Evolutionary conservation across 1,140 invertebrate species (phyloP).

Genomic region (Octopus bimaculoides): DNA sequence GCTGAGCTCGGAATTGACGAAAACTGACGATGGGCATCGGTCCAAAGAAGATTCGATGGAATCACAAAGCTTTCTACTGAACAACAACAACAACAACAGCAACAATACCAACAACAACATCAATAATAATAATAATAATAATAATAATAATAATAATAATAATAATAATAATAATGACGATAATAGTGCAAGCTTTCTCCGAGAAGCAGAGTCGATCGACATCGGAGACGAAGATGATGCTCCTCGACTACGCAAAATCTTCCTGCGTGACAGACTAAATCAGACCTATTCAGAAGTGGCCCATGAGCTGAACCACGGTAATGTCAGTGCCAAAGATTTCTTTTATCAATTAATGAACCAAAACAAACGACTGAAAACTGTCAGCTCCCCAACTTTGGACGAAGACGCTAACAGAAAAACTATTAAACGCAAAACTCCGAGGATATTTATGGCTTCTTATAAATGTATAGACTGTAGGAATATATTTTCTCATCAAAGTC

Average conservation of each 20-base stretch:
- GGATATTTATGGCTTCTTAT: conserved; percentile 22
- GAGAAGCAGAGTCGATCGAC: background rate
- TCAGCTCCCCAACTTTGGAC: too few relatives aligned
- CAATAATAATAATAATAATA: background rate
- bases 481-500: conserved; percentile 21
- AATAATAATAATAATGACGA: background rate
- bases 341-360: too few relatives aligned
- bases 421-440: background rate
- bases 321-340: too few relatives aligned
- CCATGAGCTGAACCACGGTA: background rate
- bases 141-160: background rate
- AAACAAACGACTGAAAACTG: too few relatives aligned
- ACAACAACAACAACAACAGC: too few relatives aligned
- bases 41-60: background rate
- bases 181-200: background rate
- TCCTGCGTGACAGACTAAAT: too few relatives aligned
- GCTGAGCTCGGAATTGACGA: background rate
- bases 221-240: background rate
- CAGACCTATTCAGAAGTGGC: background rate
- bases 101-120: too few relatives aligned
- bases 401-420: background rate
- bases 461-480: conserved; percentile 23
- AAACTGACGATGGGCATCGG: background rate
- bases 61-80: background rate
- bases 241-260: background rate